These are phyloP conservation scores for Lagopus muta DNA, from an alignment of 2,113 vertebrate genomes.

Conservation along the genomic window DNA sequence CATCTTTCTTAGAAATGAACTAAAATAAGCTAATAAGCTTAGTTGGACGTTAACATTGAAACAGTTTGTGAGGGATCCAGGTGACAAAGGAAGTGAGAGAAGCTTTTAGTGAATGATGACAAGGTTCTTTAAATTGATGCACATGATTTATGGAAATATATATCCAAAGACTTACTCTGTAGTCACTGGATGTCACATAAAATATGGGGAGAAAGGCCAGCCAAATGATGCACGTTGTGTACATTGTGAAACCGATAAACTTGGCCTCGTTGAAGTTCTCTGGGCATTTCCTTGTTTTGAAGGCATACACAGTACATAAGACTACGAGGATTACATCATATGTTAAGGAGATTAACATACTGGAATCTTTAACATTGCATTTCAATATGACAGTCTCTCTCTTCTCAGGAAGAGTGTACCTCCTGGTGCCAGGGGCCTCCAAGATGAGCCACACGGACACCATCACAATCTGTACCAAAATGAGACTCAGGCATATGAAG, in stretches of 20 bases:
- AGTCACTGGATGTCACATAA: slow-evolving; percentile 99
- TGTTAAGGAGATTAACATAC: slow-evolving; percentile 94
- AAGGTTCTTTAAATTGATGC: background rate
- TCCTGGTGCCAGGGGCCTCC: slow-evolving; percentile 91
- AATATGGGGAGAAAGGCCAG: slow-evolving; percentile 99
- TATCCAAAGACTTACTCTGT: slow-evolving; percentile 89
- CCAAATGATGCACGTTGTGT: slow-evolving; percentile 99
- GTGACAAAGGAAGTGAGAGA: background rate
- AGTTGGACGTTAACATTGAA: background rate
- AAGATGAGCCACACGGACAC: slow-evolving; percentile 95
- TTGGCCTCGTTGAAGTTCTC: slow-evolving; percentile 99
- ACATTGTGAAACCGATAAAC: slow-evolving; percentile 99
- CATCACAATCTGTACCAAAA: slow-evolving; percentile 93
- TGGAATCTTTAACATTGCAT: slow-evolving; percentile 97
- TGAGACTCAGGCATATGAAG: slow-evolving; percentile 95
- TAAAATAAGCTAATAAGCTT: background rate
- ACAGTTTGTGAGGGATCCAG: background rate
- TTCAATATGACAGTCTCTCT: slow-evolving; percentile 97
- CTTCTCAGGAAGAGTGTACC: slow-evolving; percentile 92
- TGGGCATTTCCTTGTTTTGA: slow-evolving; percentile 99
- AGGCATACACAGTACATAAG: slow-evolving; percentile 98
- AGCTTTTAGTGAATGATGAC: background rate
- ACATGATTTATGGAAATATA: slow-evolving; percentile 1
- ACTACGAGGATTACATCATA: slow-evolving; percentile 97
- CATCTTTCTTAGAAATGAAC: background rate